A percentile compares a stretch with the other conserved stretches of the same genome.
Evolutionary conservation across 2,797 vertebrate species (phyloP).

Genomic region (Anableps anableps): DNA sequence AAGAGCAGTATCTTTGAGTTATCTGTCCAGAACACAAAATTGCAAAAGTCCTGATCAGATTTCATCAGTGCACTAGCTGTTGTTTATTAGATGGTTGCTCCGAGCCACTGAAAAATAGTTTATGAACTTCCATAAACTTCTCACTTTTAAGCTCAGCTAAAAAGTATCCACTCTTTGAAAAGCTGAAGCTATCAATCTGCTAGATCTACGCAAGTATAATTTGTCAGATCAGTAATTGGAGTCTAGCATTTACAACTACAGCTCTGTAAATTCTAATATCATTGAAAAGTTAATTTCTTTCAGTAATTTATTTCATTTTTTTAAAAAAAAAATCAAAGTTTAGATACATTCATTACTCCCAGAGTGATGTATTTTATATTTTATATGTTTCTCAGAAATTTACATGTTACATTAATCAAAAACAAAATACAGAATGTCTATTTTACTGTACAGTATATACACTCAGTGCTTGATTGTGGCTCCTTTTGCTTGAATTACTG

Average conservation of each 20-base stretch:
- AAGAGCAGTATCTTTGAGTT: neutral
- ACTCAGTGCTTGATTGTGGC: too few species aligned
- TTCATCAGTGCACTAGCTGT: neutral
- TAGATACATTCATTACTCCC: neutral
- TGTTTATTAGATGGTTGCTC: neutral
- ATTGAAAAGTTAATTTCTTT: neutral
- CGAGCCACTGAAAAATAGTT: neutral
- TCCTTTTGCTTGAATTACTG: too few species aligned
- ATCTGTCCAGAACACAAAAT: neutral
- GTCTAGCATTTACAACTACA: neutral
- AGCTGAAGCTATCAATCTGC: neutral
- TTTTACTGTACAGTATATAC: too few species aligned
- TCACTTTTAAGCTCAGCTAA: neutral
- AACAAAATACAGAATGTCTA: too few species aligned
- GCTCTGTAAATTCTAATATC: neutral
- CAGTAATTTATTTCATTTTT: neutral
- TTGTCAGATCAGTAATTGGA: too few species aligned
- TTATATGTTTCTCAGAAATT: neutral
- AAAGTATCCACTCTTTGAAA: too few species aligned
- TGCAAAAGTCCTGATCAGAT: slow-evolving; percentile 1
- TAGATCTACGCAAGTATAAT: too few species aligned
- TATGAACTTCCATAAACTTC: neutral
- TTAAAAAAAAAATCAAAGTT: neutral
- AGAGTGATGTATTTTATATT: neutral
- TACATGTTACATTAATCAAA: too few species aligned